Evolutionary conservation across 2,888 invertebrate genomes (phyloP), one percentile per base, ranked within the genome.

Genomic region (Euclidia mi): DNA sequence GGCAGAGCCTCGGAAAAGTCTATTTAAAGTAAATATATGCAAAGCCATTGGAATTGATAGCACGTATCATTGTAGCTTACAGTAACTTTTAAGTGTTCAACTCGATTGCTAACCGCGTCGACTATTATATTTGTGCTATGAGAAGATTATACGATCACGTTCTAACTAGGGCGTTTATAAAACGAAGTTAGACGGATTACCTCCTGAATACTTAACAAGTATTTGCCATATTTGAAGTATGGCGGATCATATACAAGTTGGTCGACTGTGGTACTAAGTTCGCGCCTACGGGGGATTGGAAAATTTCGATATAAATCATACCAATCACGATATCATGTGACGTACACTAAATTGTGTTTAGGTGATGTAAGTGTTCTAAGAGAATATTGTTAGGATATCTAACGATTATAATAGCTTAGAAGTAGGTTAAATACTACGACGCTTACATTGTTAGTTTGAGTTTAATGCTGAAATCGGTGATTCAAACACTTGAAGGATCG

Each of bases 201-300:
- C 61, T 58, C 50, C 40, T 66, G 71, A 71, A 71, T 71, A 71
- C 66, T 71, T 74, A 71, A 74, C 67, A 74, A 66, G 62, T 71
- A 53, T 74, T 65, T 41, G 53, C 53, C 56, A 71, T 71, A 55
- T 61, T 52, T 61, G 50, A 65, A 71, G 56, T 71, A 74, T 71
- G 56, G 56, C 42, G 63, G 63, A 71, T 74, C 59, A 63, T 74
- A 50, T 37, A 62, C 48, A 71, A 74, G 63, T 74, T 74, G 40
- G 50, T 43, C 71, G 56, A 74, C 67, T 50, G 48, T 32, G 44
- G 35, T 20, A 17, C 14, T 17, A 42, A 70, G 56, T 66, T 71
- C 41, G 48, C 53, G 67, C 75, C 71, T 57, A 63, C 43, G 49
- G 70, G 67, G 67, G 71, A 74, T 63, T 55, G 42, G 48, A 29